Evolutionary conservation across 2,113 vertebrate species (phyloP), one percentile per base, ranked within the genome.

Genomic region (Rhea pennata): DNA sequence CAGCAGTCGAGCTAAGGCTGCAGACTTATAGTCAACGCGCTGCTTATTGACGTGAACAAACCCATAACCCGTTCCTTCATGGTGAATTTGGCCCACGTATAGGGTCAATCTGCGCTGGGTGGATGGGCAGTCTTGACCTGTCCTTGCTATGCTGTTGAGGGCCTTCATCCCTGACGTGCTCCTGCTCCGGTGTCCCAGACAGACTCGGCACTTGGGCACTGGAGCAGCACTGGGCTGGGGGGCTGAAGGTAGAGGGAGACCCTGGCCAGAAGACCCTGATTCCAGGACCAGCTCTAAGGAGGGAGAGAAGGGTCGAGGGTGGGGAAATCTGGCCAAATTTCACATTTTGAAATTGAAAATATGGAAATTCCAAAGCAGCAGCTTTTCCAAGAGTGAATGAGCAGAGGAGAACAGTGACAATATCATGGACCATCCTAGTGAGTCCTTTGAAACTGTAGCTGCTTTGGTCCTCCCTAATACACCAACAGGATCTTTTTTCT

Each of bases 1-100:
- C 79, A 79, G n/a, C 72, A 7, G 0, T 2, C 0, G 39, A 86
- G 44, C 66, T 70, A 11, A 7, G 40, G 54, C 46, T 82, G 72
- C 64, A 62, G 75, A 54, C 16, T 88, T 75, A 48, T 61, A 66
- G 72, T 39, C 7, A 6, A 88, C 71, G 90, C 92, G 33, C 33
- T 0, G 20, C 64, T 86, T 27, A 54, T 53, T 67, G 86, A 50
- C 77, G 54, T 0, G 1, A 11, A 69, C 73, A 44, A 54, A 42
- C 51, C 67, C 2, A 0, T 16, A 70, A 9, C 76, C 31, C 64
- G 64, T 39, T 40, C 75, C 67, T 56, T 53, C 10, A 0, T 44
- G 36, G 58, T 24, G 16, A 16, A 56, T 53, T 19, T 69, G 81
- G 17, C 17, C 15, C 6, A 59, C 8, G 31, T 33, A 20, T 59